These are phyloP conservation scores for Machaerirhynchus nigripectus DNA, from an alignment of 2,113 vertebrate genomes.

Conservation along the genomic window DNA sequence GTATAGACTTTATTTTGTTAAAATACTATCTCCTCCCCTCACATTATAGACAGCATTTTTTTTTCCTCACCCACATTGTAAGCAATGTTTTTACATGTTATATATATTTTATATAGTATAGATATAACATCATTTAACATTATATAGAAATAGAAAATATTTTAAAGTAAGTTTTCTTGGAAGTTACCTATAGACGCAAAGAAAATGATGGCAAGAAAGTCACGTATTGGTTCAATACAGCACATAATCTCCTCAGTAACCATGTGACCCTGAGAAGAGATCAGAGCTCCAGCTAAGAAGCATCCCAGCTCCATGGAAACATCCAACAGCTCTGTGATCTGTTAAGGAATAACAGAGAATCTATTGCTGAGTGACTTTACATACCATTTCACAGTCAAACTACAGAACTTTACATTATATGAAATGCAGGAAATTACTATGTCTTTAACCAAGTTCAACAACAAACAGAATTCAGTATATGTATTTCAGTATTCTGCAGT, in stretches of 20 bases:
- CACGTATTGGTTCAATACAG: constrained; percentile 91
- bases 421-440: not conserved
- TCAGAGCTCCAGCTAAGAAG: constrained; percentile 91
- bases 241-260: constrained; percentile 86
- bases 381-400: not conserved
- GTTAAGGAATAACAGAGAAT: not conserved
- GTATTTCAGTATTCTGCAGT: not conserved
- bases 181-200: constrained; percentile 93
- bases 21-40: not conserved
- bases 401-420: not conserved
- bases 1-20: not conserved
- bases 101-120: not conserved
- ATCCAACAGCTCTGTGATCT: constrained; percentile 91
- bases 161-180: not conserved
- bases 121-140: not conserved
- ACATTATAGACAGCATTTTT: not conserved
- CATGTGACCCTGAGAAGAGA: constrained; percentile 95
- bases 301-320: constrained; percentile 98
- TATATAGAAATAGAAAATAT: not conserved
- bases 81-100: not conserved
- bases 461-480: not conserved
- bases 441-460: not conserved
- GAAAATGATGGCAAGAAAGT: constrained; percentile 97
- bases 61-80: not conserved
- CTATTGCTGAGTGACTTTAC: not conserved